Evolutionary conservation across 2,888 invertebrate genomes (phyloP).

Genomic region (Cheilosia vernalis): DNA sequence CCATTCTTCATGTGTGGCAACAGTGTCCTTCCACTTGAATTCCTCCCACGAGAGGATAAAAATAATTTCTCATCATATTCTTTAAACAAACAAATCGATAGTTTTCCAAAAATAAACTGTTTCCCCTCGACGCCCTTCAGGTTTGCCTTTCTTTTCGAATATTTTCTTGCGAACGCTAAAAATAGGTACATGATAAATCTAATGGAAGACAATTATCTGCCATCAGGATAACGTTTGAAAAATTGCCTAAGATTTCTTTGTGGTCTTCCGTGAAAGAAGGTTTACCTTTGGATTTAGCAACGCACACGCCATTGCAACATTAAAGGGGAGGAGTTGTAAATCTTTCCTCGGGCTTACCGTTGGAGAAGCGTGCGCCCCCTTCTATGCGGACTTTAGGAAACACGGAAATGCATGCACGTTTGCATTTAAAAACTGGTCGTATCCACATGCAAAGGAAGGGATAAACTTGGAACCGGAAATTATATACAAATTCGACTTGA

Average conservation of each 20-base stretch:
- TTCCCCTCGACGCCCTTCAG: neutral
- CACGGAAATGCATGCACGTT: slow-evolving; percentile 42
- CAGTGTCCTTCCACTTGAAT: neutral
- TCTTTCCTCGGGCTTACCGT: slow-evolving; percentile 13
- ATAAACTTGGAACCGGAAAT: slow-evolving; percentile 12
- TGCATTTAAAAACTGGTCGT: slow-evolving; percentile 5
- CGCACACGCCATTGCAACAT: slow-evolving; percentile 15
- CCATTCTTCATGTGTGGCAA: neutral
- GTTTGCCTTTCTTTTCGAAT: neutral
- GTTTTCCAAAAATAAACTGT: slow-evolving; percentile 33
- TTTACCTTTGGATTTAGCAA: slow-evolving; percentile 16
- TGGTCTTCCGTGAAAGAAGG: slow-evolving; percentile 1
- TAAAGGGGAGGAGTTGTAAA: slow-evolving; percentile 15
- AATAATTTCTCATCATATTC: too few relatives aligned
- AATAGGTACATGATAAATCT: slow-evolving; percentile 14
- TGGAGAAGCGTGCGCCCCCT: neutral
- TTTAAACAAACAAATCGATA: slow-evolving; percentile 6
- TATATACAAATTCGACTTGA: slow-evolving; percentile 8
- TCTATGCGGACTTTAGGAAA: neutral
- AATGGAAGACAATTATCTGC: slow-evolving; percentile 25
- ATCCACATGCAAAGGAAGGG: neutral
- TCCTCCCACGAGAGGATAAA: neutral
- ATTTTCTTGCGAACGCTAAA: slow-evolving; percentile 7
- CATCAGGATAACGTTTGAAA: slow-evolving; percentile 38
- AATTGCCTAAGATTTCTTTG: slow-evolving; percentile 16